Percentiles rank a stretch among this genome's conserved stretches.
These are phyloP conservation scores for Phortica variegata DNA, from an alignment of 1,140 invertebrate genomes.

Conservation along the genomic window DNA sequence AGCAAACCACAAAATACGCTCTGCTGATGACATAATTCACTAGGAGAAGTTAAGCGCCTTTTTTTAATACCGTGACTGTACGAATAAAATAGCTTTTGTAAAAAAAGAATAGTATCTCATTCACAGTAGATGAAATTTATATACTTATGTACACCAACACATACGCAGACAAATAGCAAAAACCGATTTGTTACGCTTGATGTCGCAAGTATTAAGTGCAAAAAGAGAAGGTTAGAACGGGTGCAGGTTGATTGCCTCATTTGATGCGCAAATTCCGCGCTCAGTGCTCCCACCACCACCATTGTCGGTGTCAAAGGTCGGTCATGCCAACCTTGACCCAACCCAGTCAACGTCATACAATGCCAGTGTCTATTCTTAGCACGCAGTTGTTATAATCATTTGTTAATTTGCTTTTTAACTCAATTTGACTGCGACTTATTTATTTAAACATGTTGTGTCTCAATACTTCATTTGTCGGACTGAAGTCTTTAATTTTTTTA, in stretches of 20 bases:
- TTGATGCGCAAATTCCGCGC: no score
- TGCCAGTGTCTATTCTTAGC: slow-evolving; percentile 19
- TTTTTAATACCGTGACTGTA: no score
- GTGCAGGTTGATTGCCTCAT: slow-evolving; percentile 3
- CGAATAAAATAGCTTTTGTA: slow-evolving; percentile 7
- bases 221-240: slow-evolving; percentile 1
- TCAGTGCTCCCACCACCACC: no score
- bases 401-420: slow-evolving; percentile 23
- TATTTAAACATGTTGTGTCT: no score
- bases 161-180: slow-evolving; percentile 14
- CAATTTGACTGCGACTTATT: no score
- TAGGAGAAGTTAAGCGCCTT: slow-evolving; percentile 8
- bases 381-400: slow-evolving; percentile 16
- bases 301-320: no score
- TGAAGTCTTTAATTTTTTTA: no score
- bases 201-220: background rate
- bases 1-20: slow-evolving; percentile 6
- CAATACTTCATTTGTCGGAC: slow-evolving; percentile 23
- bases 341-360: slow-evolving; percentile 2
- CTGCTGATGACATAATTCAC: slow-evolving; percentile 17
- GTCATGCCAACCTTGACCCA: slow-evolving; percentile 18
- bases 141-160: slow-evolving; percentile 25
- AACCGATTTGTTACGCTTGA: slow-evolving; percentile 21
- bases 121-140: slow-evolving; percentile 8
- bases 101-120: background rate